phyloP scores from a whole-genome alignment of 2,888 invertebrate species.

The Dinocampus coccinellae region DNA sequence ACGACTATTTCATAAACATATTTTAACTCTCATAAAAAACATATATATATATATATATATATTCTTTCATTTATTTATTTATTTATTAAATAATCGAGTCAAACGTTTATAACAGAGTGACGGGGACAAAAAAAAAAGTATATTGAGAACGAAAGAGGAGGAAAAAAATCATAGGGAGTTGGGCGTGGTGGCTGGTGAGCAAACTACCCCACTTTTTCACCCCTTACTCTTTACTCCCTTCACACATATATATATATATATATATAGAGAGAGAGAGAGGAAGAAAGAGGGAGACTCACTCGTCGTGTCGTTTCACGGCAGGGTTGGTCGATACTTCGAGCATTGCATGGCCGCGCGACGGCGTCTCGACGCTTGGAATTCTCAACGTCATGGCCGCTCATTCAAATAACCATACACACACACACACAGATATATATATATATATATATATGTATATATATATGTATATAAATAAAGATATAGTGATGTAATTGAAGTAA shows the following conservation, averaged over 20 bases:
- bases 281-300: no score
- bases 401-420: no score
- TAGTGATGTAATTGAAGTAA: background rate
- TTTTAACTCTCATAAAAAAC: no score
- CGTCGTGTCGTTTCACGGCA: slow-evolving; percentile 26
- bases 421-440: background rate
- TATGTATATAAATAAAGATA: background rate
- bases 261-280: no score
- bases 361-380: slow-evolving; percentile 67
- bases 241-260: no score
- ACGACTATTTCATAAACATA: no score
- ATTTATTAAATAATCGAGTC: no score
- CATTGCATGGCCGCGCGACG: slow-evolving; percentile 57
- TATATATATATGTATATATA: slow-evolving; percentile 10
- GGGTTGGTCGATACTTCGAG: slow-evolving; percentile 67
- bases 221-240: slow-evolving; percentile 24
- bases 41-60: no score
- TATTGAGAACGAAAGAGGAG: background rate
- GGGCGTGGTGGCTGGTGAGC: slow-evolving; percentile 64
- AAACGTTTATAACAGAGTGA: background rate
- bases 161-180: slow-evolving; percentile 55
- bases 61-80: background rate
- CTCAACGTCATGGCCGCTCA: slow-evolving; percentile 63
- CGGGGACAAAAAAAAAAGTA: background rate
- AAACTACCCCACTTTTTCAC: slow-evolving; percentile 41